These are phyloP conservation scores for Eretmochelys imbricata DNA, from an alignment of 2,113 vertebrate species.

Conservation along the genomic window DNA sequence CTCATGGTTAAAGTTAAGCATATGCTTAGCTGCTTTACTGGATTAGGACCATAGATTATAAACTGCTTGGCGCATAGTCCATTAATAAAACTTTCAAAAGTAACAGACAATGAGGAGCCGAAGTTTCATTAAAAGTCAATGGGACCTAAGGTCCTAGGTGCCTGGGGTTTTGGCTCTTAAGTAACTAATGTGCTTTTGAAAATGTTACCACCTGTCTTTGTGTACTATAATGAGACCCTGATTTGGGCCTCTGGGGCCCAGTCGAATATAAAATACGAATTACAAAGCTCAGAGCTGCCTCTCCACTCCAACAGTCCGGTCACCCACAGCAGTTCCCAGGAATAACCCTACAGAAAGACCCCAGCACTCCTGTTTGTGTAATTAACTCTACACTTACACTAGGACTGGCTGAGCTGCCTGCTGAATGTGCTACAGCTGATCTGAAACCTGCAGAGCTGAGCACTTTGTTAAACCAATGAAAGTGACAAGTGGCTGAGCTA, in stretches of 20 bases:
- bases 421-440: background rate
- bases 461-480: background rate
- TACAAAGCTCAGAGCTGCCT: background rate
- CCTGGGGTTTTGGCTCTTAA: fast-evolving
- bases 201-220: fast-evolving
- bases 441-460: slow-evolving; percentile 15
- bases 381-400: background rate
- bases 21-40: background rate
- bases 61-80: background rate
- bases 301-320: background rate
- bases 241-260: background rate
- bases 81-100: background rate
- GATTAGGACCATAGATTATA: background rate
- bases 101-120: background rate
- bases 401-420: background rate
- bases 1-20: background rate
- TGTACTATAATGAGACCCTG: background rate
- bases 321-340: fast-evolving
- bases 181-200: background rate
- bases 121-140: background rate
- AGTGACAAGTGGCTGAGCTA: background rate
- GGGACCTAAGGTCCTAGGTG: background rate
- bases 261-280: background rate
- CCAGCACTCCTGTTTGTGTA: fast-evolving
- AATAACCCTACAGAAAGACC: fast-evolving